Percentiles rank a stretch among this genome's conserved stretches.
phyloP scores from a whole-genome alignment of 2,113 vertebrate species.

The Dendropsophus ebraccatus region DNA sequence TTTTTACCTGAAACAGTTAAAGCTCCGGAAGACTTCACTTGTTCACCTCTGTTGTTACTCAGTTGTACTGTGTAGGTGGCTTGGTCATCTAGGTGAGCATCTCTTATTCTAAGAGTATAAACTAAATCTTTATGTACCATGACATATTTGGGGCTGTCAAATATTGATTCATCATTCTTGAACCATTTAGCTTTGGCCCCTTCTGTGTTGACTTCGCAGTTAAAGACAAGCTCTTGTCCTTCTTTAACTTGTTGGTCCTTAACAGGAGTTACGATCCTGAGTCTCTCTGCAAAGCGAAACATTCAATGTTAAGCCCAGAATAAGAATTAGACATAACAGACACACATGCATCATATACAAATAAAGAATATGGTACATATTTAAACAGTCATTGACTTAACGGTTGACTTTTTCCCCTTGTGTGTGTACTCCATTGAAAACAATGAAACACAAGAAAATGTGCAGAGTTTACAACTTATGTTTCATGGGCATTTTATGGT shows the following conservation, averaged over 20 bases:
- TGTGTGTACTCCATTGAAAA: too few relatives aligned
- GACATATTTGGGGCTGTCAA: conserved; percentile 92
- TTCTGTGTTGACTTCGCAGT: conserved; percentile 94
- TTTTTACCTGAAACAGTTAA: conserved; percentile 84
- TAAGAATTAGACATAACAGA: too few relatives aligned
- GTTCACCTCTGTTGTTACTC: conserved; percentile 90
- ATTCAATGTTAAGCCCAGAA: too few relatives aligned
- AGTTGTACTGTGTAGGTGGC: conserved; percentile 81
- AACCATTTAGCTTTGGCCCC: conserved; percentile 97
- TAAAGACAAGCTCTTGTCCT: conserved; percentile 88
- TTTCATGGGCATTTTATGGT: too few relatives aligned
- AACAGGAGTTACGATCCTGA: conserved; percentile 89
- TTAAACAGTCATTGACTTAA: too few relatives aligned
- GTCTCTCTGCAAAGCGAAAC: conserved; percentile 82
- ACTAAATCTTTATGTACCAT: conserved; percentile 89
- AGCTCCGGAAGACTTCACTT: conserved; percentile 80
- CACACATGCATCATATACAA: too few relatives aligned
- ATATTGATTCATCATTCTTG: conserved; percentile 89
- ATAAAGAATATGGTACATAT: too few relatives aligned
- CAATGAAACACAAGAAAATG: too few relatives aligned
- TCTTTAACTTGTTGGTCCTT: conserved; percentile 88
- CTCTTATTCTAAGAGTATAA: conserved; percentile 91
- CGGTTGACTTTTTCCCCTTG: too few relatives aligned
- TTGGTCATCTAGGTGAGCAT: conserved; percentile 83
- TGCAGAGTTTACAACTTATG: too few relatives aligned